Conservation (phyloP, 2,113 vertebrate species). For the Chascanopsetta lugubris region DNA sequence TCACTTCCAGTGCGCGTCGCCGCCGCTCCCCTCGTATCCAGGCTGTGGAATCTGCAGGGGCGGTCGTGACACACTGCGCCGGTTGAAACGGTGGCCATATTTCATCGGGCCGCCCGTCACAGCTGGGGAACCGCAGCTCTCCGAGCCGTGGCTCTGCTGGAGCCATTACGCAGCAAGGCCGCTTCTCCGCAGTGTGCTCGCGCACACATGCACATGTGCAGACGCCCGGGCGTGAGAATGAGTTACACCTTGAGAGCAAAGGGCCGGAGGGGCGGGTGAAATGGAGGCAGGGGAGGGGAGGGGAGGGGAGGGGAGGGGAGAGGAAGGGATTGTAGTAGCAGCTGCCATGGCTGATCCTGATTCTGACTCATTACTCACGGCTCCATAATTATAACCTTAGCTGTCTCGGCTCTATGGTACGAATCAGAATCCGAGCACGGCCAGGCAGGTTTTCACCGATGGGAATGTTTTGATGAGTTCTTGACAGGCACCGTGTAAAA, state of each 20-base stretch:
- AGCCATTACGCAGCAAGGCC: conserved; percentile 63
- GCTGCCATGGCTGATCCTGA: conserved; percentile 58
- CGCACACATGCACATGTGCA: conserved; percentile 14
- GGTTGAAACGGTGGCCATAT: conserved; percentile 62
- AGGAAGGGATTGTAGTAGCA: conserved; percentile 42
- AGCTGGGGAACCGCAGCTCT: conserved; percentile 18
- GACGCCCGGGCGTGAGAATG: conserved; percentile 39
- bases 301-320: background rate
- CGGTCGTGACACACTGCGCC: conserved; percentile 41
- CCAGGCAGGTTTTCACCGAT: background rate
- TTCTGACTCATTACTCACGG: conserved; percentile 25
- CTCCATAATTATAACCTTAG: conserved; percentile 10
- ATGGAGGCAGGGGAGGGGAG: conserved; percentile 3
- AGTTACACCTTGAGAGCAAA: conserved; percentile 52
- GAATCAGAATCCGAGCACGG: background rate
- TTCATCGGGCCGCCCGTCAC: conserved; percentile 58
- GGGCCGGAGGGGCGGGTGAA: conserved; percentile 18
- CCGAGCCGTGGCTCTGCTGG: conserved; percentile 56
- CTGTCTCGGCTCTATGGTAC: conserved; percentile 4
- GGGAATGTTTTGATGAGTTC: background rate
- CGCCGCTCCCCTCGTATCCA: background rate
- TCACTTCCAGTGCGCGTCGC: background rate
- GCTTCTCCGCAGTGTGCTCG: conserved; percentile 24
- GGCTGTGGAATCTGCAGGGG: conserved; percentile 14
- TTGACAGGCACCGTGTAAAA: background rate